Base-by-base conservation (phyloP, 64 coral and sea anemone genomes). In the Stylophora pistillata region DNA sequence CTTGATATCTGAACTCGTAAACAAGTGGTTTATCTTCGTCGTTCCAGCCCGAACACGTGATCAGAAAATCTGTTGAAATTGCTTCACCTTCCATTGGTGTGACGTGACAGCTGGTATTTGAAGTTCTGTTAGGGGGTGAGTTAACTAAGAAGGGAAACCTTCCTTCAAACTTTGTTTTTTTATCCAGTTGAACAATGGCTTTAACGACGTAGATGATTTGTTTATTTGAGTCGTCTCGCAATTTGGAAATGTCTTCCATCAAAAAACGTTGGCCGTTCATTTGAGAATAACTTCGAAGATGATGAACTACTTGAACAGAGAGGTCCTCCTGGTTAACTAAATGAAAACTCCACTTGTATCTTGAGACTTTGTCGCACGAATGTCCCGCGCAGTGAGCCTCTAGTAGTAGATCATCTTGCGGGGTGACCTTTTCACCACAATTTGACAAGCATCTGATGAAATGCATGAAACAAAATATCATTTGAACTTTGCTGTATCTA, bases 371-470 rank as follows among this genome's bases (percentile, higher is more conserved):
- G 66, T 5, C 9, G 37, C 90, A 92, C 13, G 26, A 27, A 16
- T 56, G 5, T 47, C 90, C 90, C 14, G 15, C 12, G 26, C 90
- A 92, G n/a, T 54, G 10, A 13, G 30, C 81, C 23, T 75, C 71
- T 10, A 92, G 52, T 1, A 69, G 32, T 9, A 86, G 72, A 26
- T 77, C 20, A 62, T 64, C 53, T 34, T 76, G 71, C 16, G 82
- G 73, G 29, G 47, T 92, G 3, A 86, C 75, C 72, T 92, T 92
- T 32, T 41, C 9, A 13, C 74, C 55, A 75, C 90, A 92, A n/a
- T 92, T 92, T 66, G 81, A 86, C 1, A 86, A 23, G 65, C 90
- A 92, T 23, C 89, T 90, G 13, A 20, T 28, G 10, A 58, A 58
- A 21, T 60, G 1, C 11, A 63, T 13, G 12, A 77, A 1, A 13